A percentile compares a stretch with the other conserved stretches of the same genome.
phyloP scores from a whole-genome alignment of 2,797 vertebrate species.

The Cyprinella venusta region DNA sequence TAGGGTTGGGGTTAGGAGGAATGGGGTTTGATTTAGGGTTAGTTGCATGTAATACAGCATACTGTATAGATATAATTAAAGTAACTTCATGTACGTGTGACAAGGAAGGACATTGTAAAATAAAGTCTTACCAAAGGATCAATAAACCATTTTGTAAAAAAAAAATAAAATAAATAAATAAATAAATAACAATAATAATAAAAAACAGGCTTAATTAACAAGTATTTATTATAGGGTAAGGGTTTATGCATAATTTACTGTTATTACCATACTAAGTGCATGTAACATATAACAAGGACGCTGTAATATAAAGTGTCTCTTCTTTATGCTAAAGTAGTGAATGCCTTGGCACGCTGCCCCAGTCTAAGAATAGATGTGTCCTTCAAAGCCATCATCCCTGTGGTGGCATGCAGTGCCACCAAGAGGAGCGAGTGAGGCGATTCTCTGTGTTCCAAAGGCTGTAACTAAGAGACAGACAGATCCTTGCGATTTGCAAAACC shows the following conservation, averaged over 20 bases:
- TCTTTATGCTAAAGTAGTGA: slow-evolving; percentile 1
- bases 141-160: neutral
- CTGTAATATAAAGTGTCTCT: neutral
- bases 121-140: neutral
- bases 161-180: too few relatives aligned
- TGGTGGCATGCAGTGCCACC: slow-evolving; percentile 18
- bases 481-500: slow-evolving; percentile 23
- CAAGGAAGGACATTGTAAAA: too few relatives aligned
- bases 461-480: slow-evolving; percentile 37
- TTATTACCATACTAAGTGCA: neutral
- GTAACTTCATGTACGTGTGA: too few relatives aligned
- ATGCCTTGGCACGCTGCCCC: neutral
- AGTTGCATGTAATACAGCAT: too few relatives aligned
- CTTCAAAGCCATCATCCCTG: slow-evolving; percentile 39
- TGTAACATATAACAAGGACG: neutral
- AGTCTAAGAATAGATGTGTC: slow-evolving; percentile 33
- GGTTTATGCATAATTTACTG: neutral
- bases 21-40: too few relatives aligned
- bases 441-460: slow-evolving; percentile 27
- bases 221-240: neutral
- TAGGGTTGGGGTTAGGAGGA: too few relatives aligned
- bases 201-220: neutral
- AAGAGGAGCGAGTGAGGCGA: slow-evolving; percentile 25
- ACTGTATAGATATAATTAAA: too few relatives aligned
- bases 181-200: too few relatives aligned